phyloP scores from a whole-genome alignment of 2,797 vertebrate genomes.

The Propithecus perrieri region DNA sequence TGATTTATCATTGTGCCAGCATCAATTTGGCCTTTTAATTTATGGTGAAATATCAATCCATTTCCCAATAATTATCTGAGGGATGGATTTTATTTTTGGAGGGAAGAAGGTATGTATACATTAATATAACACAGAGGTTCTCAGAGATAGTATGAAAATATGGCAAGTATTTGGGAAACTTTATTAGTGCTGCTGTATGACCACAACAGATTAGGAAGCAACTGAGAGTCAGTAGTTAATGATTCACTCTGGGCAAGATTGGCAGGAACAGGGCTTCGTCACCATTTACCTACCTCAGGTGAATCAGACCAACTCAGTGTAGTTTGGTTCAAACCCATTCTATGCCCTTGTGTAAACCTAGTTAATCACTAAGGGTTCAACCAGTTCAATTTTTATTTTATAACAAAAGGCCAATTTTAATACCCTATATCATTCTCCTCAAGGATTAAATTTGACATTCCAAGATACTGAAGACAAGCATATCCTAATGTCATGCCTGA shows the following conservation, averaged over 20 bases:
- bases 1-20: neutral
- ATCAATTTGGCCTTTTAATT: neutral
- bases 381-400: slow-evolving; percentile 42
- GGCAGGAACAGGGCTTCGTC: neutral
- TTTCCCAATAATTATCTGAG: neutral
- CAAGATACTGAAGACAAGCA: slow-evolving; percentile 7
- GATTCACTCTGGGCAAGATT: neutral
- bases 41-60: neutral
- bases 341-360: neutral
- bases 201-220: neutral
- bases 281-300: neutral
- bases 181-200: neutral
- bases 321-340: neutral
- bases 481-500: neutral
- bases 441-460: slow-evolving; percentile 50
- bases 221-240: neutral
- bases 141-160: neutral
- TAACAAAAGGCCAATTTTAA: slow-evolving; percentile 41
- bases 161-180: neutral
- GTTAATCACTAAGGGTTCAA: neutral
- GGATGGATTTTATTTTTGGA: neutral
- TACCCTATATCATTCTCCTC: neutral
- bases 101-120: neutral
- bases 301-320: neutral
- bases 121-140: neutral